Evolutionary conservation across 2,888 invertebrate genomes (phyloP).

Genomic region (Lymantria dispar): DNA sequence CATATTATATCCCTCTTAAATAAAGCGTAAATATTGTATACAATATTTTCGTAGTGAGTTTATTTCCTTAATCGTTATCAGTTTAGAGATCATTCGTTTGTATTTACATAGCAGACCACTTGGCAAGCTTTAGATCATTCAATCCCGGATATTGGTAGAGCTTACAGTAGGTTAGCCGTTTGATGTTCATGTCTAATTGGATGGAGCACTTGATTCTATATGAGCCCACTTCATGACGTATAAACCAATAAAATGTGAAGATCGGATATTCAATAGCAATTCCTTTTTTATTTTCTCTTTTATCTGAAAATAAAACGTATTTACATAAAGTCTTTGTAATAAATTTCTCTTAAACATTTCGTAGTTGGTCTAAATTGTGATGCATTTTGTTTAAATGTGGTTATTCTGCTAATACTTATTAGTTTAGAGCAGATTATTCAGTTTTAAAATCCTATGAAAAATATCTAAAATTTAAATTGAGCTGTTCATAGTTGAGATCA

Average conservation of each 20-base stretch:
- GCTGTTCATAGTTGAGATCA: too few species aligned
- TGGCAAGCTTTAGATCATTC: conserved; percentile 36
- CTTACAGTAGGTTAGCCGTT: conserved; percentile 33
- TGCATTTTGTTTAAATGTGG: too few species aligned
- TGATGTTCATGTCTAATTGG: conserved; percentile 42
- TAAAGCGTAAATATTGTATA: not conserved
- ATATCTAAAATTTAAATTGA: too few species aligned
- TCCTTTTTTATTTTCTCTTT: too few species aligned
- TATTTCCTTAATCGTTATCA: conserved; percentile 25
- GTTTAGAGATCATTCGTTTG: conserved; percentile 16
- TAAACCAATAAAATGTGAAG: conserved; percentile 31
- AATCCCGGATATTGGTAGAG: conserved; percentile 53
- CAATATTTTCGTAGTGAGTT: conserved; percentile 10
- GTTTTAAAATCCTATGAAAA: too few species aligned
- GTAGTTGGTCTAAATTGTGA: too few species aligned
- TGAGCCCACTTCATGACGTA: conserved; percentile 34
- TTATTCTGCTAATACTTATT: too few species aligned
- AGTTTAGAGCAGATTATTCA: too few species aligned
- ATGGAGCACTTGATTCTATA: conserved; percentile 39
- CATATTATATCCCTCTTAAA: too few species aligned
- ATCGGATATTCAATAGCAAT: conserved; percentile 22
- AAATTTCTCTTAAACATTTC: too few species aligned
- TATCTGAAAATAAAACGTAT: too few species aligned
- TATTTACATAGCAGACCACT: conserved; percentile 39
- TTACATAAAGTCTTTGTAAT: too few species aligned